A percentile compares a stretch with the other conserved stretches of the same genome.
Conservation (phyloP, 1,140 invertebrate species). For the Drosophila micromelanica region DNA sequence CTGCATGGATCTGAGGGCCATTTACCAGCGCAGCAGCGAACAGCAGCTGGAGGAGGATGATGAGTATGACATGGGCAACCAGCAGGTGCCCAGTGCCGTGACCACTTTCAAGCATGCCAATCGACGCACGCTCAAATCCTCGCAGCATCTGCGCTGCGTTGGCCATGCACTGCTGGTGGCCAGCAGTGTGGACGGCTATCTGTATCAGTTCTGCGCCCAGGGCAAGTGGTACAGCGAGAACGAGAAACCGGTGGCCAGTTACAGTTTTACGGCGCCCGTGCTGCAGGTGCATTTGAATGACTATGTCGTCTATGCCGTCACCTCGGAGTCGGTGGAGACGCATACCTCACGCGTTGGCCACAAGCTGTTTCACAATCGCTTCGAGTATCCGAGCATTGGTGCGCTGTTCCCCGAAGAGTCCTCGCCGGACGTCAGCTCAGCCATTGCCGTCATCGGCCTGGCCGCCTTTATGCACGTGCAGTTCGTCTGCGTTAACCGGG, state of each 20-base stretch:
- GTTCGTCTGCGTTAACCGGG: constrained; percentile 87
- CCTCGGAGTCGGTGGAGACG: constrained; percentile 91
- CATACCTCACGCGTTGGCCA: constrained; percentile 90
- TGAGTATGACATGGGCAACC: constrained; percentile 82
- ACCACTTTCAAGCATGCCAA: constrained; percentile 76
- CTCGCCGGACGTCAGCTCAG: constrained; percentile 87
- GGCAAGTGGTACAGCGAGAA: constrained; percentile 84
- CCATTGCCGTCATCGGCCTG: constrained; percentile 90
- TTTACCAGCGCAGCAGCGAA: constrained; percentile 68
- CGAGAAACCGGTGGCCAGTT: constrained; percentile 84
- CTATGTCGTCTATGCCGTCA: constrained; percentile 90
- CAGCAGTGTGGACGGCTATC: constrained; percentile 78
- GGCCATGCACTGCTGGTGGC: constrained; percentile 75
- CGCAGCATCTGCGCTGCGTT: constrained; percentile 69
- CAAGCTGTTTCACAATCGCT: constrained; percentile 84
- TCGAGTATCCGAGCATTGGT: constrained; percentile 77
- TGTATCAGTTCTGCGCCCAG: constrained; percentile 81
- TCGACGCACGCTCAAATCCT: constrained; percentile 71
- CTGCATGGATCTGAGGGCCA: constrained; percentile 79
- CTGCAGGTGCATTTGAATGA: constrained; percentile 88
- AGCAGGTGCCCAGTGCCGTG: constrained; percentile 78
- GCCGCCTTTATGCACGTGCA: constrained; percentile 90
- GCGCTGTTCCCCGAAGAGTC: constrained; percentile 84
- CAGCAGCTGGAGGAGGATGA: constrained; percentile 61
- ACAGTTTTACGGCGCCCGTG: constrained; percentile 90